These are phyloP conservation scores for Sterrhoptilus dennistouni DNA, from an alignment of 2,113 vertebrate genomes.

Conservation along the genomic window DNA sequence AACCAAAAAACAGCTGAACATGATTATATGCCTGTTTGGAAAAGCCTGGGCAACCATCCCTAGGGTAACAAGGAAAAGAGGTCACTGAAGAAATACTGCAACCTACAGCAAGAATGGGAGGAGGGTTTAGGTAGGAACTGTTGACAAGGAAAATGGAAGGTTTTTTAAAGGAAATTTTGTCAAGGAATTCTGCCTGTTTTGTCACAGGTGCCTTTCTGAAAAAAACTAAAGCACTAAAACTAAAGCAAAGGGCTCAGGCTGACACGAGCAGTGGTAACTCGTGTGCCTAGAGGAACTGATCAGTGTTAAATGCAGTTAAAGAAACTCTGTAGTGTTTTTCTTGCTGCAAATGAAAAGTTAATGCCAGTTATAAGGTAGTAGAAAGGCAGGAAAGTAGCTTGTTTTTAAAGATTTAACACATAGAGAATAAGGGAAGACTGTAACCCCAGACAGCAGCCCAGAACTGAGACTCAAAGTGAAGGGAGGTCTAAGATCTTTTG, in stretches of 20 bases:
- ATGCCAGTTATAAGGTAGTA: neutral
- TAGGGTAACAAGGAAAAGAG: conserved; percentile 44
- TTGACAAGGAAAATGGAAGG: neutral
- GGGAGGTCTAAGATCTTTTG: neutral
- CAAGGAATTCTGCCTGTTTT: neutral
- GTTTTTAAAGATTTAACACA: neutral
- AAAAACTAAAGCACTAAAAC: neutral
- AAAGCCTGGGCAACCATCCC: conserved; percentile 46
- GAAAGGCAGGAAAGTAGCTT: neutral
- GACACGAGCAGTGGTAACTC: neutral
- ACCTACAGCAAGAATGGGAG: neutral
- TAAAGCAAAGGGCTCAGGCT: neutral
- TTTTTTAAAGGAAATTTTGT: neutral
- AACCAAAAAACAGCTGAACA: neutral
- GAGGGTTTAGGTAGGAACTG: neutral
- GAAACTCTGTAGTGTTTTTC: neutral
- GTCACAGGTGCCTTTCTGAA: neutral
- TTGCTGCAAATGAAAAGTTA: neutral
- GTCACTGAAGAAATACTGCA: conserved; percentile 18
- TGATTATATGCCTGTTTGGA: conserved; percentile 39
- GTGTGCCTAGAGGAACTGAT: neutral
- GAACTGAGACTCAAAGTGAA: neutral
- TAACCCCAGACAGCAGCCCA: neutral
- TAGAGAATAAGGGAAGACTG: neutral
- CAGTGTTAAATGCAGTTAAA: neutral